Conservation (phyloP, 2,113 vertebrate genomes). For the Pseudois nayaur region DNA sequence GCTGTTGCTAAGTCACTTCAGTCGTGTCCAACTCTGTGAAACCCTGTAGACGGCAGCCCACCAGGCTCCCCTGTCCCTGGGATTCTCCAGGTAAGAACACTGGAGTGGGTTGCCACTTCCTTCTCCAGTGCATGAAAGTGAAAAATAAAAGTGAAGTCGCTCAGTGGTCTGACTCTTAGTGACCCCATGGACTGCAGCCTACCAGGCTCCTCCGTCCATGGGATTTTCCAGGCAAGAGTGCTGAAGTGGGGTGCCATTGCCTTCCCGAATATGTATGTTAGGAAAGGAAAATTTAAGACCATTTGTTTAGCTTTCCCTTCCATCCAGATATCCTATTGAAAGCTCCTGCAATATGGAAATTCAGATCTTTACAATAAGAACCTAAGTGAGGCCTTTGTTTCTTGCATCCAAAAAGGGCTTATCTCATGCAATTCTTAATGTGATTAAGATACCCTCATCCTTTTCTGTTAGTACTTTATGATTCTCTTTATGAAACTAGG, state of each 20-base stretch:
- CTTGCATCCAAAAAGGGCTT: not conserved
- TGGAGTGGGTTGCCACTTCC: too few species aligned
- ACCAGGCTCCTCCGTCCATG: too few species aligned
- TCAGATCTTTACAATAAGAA: not conserved
- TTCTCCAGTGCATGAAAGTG: too few species aligned
- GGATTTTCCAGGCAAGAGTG: too few species aligned
- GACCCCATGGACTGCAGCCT: too few species aligned
- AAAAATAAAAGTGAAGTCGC: too few species aligned
- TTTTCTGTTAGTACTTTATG: conserved; percentile 8
- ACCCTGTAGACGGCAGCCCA: fast-evolving
- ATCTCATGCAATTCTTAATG: not conserved
- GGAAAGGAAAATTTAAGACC: not conserved
- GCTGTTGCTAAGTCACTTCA: too few species aligned
- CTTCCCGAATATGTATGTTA: too few species aligned
- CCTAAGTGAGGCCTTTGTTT: not conserved
- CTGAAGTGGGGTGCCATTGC: too few species aligned
- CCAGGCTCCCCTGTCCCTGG: too few species aligned
- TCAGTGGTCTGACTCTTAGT: too few species aligned
- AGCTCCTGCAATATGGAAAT: not conserved
- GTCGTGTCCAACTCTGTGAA: fast-evolving
- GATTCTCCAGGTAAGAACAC: too few species aligned
- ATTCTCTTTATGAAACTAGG: not conserved
- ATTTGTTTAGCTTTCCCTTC: not conserved
- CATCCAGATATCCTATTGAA: not conserved
- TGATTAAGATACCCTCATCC: not conserved